Conservation (phyloP, 2,888 invertebrate species). For the Melinaea marsaeus region DNA sequence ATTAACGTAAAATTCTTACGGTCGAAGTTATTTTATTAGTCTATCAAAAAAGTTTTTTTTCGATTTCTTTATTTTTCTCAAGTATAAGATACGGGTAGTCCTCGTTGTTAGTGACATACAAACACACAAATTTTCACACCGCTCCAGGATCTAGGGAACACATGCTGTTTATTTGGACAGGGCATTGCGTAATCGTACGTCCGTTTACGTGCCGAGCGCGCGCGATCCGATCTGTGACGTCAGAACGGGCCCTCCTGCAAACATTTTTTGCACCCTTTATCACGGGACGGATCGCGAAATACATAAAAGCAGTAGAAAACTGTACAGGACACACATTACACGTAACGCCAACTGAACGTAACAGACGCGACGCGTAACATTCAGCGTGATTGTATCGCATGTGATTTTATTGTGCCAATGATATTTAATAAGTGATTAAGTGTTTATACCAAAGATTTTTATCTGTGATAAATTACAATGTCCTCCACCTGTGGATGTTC, state of each 20-base stretch:
- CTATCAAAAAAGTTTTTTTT: no score
- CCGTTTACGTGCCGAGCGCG: constrained; percentile 57
- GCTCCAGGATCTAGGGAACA: constrained; percentile 59
- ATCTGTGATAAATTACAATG: constrained; percentile 65
- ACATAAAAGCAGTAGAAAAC: constrained; percentile 74
- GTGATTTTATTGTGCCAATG: constrained; percentile 34
- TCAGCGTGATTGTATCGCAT: constrained; percentile 27
- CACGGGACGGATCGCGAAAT: constrained; percentile 64
- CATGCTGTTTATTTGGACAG: constrained; percentile 71
- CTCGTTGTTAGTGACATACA: not conserved
- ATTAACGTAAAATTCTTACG: no score
- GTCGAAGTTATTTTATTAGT: no score
- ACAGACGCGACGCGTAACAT: constrained; percentile 56
- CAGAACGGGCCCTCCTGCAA: constrained; percentile 66
- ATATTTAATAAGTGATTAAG: constrained; percentile 26
- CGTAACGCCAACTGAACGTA: constrained; percentile 68
- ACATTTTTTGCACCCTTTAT: constrained; percentile 77
- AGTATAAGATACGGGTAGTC: no score
- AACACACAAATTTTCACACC: constrained; percentile 52
- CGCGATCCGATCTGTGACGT: constrained; percentile 68
- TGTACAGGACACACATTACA: constrained; percentile 74
- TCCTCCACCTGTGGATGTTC: constrained; percentile 52
- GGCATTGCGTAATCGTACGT: constrained; percentile 66
- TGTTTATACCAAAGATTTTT: constrained; percentile 49
- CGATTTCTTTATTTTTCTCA: no score